Base-by-base conservation (phyloP, 2,113 vertebrate species). In the Pachyramphus minor region DNA sequence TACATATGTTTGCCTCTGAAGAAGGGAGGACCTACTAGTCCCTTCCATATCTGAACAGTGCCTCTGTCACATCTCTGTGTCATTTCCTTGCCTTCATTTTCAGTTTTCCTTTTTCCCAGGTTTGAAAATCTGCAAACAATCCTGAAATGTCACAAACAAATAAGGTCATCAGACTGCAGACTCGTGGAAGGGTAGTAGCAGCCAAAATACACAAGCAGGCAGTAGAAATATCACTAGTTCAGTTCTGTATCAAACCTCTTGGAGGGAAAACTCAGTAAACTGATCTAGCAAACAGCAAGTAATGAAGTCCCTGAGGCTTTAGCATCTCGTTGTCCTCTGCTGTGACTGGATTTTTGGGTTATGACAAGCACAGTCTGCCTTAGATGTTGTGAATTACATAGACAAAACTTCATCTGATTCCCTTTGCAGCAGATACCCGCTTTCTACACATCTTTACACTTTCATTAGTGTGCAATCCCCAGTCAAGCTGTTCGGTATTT, bases 181-280 rank as follows among this genome's bases (percentile, higher is more conserved):
- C 45, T 50, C 47, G 14, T 59, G 31, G 81, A 60, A 49, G 52
- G 8, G 74, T 20, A 19, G 27, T 14, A 87, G 73, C 52, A 72
- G 89, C 91, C 95, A 91, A 92, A 90, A 83, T n/a, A 94, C 5
- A 92, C 71, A 87, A 89, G 47, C 58, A 77, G 37, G 49, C 67
- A 82, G 59, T 77, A 77, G 66, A 96, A 86, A 89, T 15, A 22
- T 77, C 39, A 25, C 18, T 56, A 50, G 12, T 45, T 85, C 55
- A 22, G 8, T 45, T 83, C 71, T 33, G 25, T 39, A 47, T 58
- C 69, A 79, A 84, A 59, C 17, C 33, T 81, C 41, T 25, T 14
- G 2, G 37, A 78, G 52, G n/a, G 5, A 81, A 24, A 87, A 53
- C 42, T 76, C 64, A 18, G 41, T 47, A 68, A 10, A 85, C 33